Conservation (phyloP, 2,113 vertebrate genomes). For the Bostrychus sinensis region DNA sequence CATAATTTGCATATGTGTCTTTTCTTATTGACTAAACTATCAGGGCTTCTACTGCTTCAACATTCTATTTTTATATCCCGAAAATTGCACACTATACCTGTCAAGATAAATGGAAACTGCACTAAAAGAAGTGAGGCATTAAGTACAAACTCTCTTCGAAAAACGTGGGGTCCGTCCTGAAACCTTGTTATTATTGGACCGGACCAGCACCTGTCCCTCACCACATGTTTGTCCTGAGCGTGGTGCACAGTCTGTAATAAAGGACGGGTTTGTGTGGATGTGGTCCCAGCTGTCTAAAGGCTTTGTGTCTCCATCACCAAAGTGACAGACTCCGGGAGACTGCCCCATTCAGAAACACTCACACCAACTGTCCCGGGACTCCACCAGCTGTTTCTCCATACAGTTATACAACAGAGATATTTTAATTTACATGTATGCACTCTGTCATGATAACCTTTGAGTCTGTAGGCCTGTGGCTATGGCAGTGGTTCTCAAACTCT, state of each 20-base stretch:
- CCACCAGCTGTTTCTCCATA: slow-evolving; percentile 29
- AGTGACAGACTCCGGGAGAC: slow-evolving; percentile 17
- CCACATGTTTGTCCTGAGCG: slow-evolving; percentile 9
- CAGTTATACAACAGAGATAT: no score
- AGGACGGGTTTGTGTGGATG: slow-evolving; percentile 16
- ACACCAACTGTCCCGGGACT: slow-evolving; percentile 29
- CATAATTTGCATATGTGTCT: no score
- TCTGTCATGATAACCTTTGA: no score
- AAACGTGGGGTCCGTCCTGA: not conserved
- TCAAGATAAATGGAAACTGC: not conserved
- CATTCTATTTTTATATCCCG: no score
- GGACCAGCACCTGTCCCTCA: slow-evolving; percentile 19
- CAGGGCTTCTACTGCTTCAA: not conserved
- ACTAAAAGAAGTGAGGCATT: no score
- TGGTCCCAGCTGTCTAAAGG: slow-evolving; percentile 52
- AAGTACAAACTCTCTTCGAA: not conserved
- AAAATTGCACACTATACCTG: no score
- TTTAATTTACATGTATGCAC: no score
- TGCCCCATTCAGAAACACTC: slow-evolving; percentile 42
- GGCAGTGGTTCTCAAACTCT: no score
- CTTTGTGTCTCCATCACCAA: slow-evolving; percentile 42
- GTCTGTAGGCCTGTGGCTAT: no score
- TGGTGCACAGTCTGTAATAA: not conserved
- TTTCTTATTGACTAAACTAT: no score
- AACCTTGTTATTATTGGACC: slow-evolving; percentile 12